Evolutionary conservation across 2,113 vertebrate species (phyloP).

Genomic region (Coreoperca whiteheadi): DNA sequence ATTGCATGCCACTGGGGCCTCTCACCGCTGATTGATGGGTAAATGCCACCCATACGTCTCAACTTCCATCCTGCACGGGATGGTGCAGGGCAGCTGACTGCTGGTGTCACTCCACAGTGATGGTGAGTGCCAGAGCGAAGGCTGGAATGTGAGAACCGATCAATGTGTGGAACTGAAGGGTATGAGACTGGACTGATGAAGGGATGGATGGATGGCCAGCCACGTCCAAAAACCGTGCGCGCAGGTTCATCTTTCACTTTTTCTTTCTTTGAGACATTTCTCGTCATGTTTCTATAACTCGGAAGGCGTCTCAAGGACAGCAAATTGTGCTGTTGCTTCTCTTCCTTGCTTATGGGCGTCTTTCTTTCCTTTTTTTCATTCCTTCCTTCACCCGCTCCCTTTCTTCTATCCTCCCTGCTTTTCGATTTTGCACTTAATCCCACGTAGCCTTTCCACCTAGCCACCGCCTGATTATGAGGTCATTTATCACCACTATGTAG

Average conservation of each 20-base stretch:
- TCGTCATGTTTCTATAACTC: not conserved
- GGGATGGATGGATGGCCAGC: not conserved
- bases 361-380: not conserved
- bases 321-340: constrained; percentile 1
- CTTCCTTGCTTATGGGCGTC: not conserved
- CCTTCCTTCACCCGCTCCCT: constrained; percentile 3
- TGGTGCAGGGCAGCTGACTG: constrained; percentile 24
- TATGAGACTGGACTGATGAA: constrained; percentile 6
- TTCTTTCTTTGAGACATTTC: constrained; percentile 3
- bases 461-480: constrained; percentile 68
- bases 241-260: not conserved
- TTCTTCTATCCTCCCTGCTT: constrained; percentile 6
- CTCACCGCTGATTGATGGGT: constrained; percentile 51
- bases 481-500: constrained; percentile 73
- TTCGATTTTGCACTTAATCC: constrained; percentile 57
- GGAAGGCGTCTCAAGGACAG: constrained; percentile 2
- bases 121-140: constrained; percentile 14
- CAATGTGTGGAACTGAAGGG: not conserved
- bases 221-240: constrained; percentile 1
- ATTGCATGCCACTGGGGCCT: constrained; percentile 49
- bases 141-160: not conserved
- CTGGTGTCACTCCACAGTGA: constrained; percentile 45
- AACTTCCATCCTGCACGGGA: constrained; percentile 32
- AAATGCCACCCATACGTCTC: constrained; percentile 53
- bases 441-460: constrained; percentile 57